These are phyloP conservation scores for Danio kyathit DNA, from an alignment of 2,797 vertebrate species.

Conservation along the genomic window DNA sequence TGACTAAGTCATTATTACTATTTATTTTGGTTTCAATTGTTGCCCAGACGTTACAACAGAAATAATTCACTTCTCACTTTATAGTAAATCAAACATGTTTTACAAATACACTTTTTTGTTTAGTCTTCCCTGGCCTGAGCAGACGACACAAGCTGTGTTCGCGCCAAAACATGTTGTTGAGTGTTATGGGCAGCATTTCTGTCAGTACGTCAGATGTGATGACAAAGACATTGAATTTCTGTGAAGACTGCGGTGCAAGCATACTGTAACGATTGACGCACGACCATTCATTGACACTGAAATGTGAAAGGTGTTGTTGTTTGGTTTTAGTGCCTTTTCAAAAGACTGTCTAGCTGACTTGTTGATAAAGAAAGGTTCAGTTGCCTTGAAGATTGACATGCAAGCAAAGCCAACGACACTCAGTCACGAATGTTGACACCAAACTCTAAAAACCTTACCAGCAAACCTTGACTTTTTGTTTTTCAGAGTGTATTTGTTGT, in stretches of 20 bases:
- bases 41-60: too few relatives aligned
- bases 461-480: neutral
- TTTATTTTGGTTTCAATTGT: neutral
- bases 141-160: neutral
- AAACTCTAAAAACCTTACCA: neutral
- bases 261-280: neutral
- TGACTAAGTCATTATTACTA: neutral
- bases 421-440: neutral
- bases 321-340: neutral
- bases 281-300: neutral
- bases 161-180: conserved; percentile 6
- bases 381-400: neutral
- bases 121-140: conserved; percentile 14
- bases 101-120: conserved; percentile 22
- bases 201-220: neutral
- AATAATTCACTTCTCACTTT: too few relatives aligned
- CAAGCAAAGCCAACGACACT: neutral
- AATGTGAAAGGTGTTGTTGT: conserved; percentile 10
- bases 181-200: neutral
- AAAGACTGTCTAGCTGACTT: neutral
- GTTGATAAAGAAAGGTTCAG: neutral
- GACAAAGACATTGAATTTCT: neutral
- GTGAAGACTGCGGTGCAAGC: neutral
- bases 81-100: neutral
- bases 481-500: neutral